Conservation (phyloP, 2,113 vertebrate genomes). For the Mionectes macconnelli region DNA sequence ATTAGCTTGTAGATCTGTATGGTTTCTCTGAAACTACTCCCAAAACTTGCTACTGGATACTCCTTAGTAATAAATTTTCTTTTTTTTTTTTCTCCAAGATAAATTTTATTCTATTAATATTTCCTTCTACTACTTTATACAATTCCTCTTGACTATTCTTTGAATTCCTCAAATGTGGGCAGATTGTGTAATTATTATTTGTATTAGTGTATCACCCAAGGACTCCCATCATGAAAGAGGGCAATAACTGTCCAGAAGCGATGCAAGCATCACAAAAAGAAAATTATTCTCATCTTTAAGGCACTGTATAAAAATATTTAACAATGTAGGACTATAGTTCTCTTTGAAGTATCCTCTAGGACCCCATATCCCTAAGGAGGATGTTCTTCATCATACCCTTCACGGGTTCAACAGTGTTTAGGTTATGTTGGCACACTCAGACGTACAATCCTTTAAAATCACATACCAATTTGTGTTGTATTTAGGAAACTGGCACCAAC, state of each 20-base stretch:
- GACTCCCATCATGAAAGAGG: not conserved
- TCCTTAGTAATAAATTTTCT: not conserved
- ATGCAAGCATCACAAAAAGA: not conserved
- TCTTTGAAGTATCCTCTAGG: not conserved
- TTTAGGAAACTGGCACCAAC: not conserved
- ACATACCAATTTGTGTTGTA: not conserved
- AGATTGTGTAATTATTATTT: not conserved
- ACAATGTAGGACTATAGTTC: not conserved
- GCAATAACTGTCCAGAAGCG: fast-evolving
- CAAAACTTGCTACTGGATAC: not conserved
- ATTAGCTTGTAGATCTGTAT: not conserved
- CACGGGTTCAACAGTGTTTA: not conserved
- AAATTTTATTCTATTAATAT: not conserved
- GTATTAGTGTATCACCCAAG: not conserved
- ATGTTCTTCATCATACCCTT: not conserved
- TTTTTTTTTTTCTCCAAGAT: not conserved
- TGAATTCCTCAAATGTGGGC: not conserved
- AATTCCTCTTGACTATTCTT: not conserved
- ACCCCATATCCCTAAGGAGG: not conserved
- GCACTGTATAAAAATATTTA: not conserved
- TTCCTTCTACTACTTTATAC: not conserved
- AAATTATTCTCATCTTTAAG: not conserved
- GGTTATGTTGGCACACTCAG: not conserved
- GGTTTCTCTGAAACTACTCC: not conserved
- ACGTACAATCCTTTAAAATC: not conserved